Conservation (phyloP, 2,888 invertebrate genomes). For the Ormyrus rosae region DNA sequence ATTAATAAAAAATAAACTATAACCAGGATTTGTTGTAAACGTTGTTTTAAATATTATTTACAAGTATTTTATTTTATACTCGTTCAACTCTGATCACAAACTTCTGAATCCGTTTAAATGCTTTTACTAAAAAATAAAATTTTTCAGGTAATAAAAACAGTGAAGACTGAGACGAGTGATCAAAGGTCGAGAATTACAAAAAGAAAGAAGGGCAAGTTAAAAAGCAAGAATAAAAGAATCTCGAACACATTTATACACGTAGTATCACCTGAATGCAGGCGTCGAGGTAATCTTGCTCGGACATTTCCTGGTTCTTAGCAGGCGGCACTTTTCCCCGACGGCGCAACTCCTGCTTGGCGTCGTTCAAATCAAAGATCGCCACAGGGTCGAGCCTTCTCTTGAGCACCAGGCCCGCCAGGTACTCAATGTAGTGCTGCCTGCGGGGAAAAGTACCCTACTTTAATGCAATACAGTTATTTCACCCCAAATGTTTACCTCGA, state of each 20-base stretch:
- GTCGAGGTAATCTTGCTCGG: conserved; percentile 89
- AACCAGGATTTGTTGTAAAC: conserved; percentile 10
- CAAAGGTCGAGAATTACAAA: neutral
- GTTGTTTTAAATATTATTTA: neutral
- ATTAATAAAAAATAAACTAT: neutral
- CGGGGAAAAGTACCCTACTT: conserved; percentile 70
- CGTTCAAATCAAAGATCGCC: conserved; percentile 90
- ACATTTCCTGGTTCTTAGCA: conserved; percentile 87
- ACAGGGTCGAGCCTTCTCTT: conserved; percentile 91
- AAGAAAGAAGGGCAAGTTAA: neutral
- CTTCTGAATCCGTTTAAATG: neutral
- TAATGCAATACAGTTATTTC: conserved; percentile 17
- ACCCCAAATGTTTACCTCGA: conserved; percentile 75
- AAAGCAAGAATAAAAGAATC: conserved; percentile 19
- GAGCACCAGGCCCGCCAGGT: conserved; percentile 92
- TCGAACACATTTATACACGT: neutral
- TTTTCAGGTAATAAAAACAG: conserved; percentile 10
- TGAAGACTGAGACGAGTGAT: conserved; percentile 9
- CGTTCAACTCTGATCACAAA: neutral
- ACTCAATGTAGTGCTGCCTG: conserved; percentile 97
- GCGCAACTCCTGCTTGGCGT: conserved; percentile 91
- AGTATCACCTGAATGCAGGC: conserved; percentile 89
- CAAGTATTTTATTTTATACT: neutral
- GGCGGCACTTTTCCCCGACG: conserved; percentile 90
- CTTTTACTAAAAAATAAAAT: conserved; percentile 3